Percentiles rank a stretch among this genome's conserved stretches.
Conservation (phyloP, 2,888 invertebrate species). For the Ennomos quercinarius region DNA sequence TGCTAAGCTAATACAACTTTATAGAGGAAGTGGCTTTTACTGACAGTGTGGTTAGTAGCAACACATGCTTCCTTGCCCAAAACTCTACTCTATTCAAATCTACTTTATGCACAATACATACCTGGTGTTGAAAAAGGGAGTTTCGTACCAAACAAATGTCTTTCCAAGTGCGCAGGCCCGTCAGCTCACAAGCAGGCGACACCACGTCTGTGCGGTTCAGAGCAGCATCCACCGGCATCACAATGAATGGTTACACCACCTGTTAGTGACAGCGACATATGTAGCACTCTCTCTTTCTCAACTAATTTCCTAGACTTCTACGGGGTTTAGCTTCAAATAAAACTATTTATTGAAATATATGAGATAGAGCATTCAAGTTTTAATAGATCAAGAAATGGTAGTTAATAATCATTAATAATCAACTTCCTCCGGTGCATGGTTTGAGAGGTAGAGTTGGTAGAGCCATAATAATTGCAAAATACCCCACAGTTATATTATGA, state of each 20-base stretch:
- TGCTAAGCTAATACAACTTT: neutral
- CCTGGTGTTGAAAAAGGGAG: conserved; percentile 83
- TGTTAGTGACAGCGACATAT: conserved; percentile 40
- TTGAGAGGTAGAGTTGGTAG: no score
- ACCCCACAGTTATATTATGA: no score
- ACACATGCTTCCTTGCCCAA: neutral
- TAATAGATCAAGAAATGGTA: no score
- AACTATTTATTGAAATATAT: no score
- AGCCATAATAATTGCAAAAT: no score
- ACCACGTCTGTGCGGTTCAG: conserved; percentile 83
- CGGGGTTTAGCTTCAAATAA: neutral
- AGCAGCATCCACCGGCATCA: conserved; percentile 86
- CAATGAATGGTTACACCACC: conserved; percentile 84
- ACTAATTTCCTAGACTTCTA: conserved; percentile 1
- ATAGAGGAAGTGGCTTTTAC: neutral
- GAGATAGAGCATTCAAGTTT: no score
- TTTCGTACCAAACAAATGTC: conserved; percentile 84
- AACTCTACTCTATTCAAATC: conserved; percentile 1
- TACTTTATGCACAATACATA: conserved; percentile 50
- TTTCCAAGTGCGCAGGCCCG: conserved; percentile 84
- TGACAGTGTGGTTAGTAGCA: neutral
- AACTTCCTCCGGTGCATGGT: no score
- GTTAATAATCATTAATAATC: no score
- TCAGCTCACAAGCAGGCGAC: conserved; percentile 84
- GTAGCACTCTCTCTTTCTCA: conserved; percentile 7